Evolutionary conservation across 1,140 invertebrate genomes (phyloP).

Genomic region (Nebria ingens): DNA sequence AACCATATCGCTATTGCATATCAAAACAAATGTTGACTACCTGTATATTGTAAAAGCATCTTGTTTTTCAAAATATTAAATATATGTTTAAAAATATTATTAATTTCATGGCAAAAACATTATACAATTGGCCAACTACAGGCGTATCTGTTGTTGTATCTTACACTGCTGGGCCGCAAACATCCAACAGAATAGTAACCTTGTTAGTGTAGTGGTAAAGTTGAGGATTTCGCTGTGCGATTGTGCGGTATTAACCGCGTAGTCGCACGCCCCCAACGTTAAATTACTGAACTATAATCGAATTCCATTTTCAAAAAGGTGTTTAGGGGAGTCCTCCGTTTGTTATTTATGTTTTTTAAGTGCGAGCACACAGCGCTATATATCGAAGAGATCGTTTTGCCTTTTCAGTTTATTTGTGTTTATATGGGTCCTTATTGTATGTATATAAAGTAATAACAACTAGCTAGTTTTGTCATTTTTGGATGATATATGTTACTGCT

Average conservation of each 20-base stretch:
- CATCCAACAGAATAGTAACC: slow-evolving; percentile 11
- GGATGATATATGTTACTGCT: too few species aligned
- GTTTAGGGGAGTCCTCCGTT: slow-evolving; percentile 22
- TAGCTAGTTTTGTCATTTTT: too few species aligned
- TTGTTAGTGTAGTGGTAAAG: slow-evolving; percentile 14
- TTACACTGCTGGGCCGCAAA: slow-evolving; percentile 13
- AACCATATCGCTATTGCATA: too few species aligned
- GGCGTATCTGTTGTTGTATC: slow-evolving; percentile 18
- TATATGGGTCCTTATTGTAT: too few species aligned
- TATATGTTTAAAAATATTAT: slow-evolving; percentile 13
- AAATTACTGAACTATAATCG: slow-evolving; percentile 25
- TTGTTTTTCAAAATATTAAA: too few species aligned
- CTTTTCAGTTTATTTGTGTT: too few species aligned
- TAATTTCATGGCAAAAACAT: slow-evolving; percentile 19
- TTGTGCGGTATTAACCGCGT: slow-evolving; percentile 21
- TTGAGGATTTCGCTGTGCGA: background rate
- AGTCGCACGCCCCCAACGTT: slow-evolving; percentile 22
- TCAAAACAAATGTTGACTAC: too few species aligned
- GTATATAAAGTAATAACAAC: too few species aligned
- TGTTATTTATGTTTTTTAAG: slow-evolving; percentile 22
- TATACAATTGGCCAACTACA: slow-evolving; percentile 20
- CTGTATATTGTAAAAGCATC: too few species aligned
- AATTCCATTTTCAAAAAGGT: slow-evolving; percentile 26
- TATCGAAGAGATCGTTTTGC: too few species aligned
- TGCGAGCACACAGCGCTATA: slow-evolving; percentile 12